Percentiles rank a stretch among this genome's conserved stretches.
These are phyloP conservation scores for Garra rufa DNA, from an alignment of 2,113 vertebrate genomes.

Conservation along the genomic window DNA sequence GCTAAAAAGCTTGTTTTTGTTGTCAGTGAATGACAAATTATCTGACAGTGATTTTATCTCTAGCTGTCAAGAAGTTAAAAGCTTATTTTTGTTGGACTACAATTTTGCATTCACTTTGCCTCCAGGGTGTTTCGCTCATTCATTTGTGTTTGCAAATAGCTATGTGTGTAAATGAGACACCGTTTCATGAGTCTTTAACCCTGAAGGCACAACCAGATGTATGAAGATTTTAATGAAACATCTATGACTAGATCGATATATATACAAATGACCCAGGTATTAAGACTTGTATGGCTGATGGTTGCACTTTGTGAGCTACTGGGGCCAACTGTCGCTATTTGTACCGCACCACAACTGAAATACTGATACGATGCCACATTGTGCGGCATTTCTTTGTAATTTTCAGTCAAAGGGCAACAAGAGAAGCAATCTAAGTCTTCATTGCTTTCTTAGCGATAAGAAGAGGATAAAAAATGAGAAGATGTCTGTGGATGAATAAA, in stretches of 20 bases:
- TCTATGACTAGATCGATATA: not conserved
- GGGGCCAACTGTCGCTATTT: too few relatives aligned
- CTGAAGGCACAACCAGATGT: not conserved
- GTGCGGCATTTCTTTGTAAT: too few relatives aligned
- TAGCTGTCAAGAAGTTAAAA: conserved; percentile 27
- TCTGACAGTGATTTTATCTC: conserved; percentile 20
- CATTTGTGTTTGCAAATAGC: not conserved
- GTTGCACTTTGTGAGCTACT: too few relatives aligned
- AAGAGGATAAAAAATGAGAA: too few relatives aligned
- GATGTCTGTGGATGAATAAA: too few relatives aligned
- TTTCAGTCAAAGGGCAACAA: too few relatives aligned
- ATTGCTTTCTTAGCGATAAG: too few relatives aligned
- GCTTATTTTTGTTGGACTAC: conserved; percentile 19
- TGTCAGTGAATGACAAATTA: conserved; percentile 6
- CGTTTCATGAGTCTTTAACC: not conserved
- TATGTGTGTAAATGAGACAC: not conserved
- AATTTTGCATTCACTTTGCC: conserved; percentile 11
- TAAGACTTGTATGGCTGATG: too few relatives aligned
- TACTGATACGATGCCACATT: too few relatives aligned
- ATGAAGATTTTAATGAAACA: conserved; percentile 1
- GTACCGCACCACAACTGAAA: too few relatives aligned
- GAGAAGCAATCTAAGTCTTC: too few relatives aligned
- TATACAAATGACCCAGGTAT: not conserved
- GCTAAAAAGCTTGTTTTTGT: conserved; percentile 25
- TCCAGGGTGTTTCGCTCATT: conserved; percentile 34